These are phyloP conservation scores for Phyllotreta cruciferae DNA, from an alignment of 2,888 invertebrate genomes.

Conservation along the genomic window DNA sequence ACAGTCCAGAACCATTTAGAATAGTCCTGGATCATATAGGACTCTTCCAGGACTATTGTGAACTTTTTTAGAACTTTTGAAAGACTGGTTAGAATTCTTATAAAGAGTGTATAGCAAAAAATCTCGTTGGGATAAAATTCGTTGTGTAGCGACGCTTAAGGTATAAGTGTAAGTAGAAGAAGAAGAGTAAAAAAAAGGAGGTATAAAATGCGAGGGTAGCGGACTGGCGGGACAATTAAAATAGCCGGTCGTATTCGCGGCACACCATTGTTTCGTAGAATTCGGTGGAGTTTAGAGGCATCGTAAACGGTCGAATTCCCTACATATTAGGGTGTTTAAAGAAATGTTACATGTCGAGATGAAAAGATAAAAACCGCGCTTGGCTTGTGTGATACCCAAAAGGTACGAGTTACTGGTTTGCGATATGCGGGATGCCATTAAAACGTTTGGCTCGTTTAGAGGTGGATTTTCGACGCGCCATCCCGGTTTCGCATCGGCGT, in stretches of 20 bases:
- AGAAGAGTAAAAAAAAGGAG: slow-evolving; percentile 13
- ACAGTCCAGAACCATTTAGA: too few relatives aligned
- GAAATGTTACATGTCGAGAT: slow-evolving; percentile 42
- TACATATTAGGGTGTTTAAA: slow-evolving; percentile 44
- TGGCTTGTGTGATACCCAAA: slow-evolving; percentile 38
- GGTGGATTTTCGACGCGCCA: slow-evolving; percentile 26
- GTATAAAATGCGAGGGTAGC: slow-evolving; percentile 37
- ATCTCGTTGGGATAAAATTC: too few relatives aligned
- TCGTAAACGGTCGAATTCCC: slow-evolving; percentile 39
- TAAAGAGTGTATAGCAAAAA: too few relatives aligned
- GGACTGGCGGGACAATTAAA: slow-evolving; percentile 42
- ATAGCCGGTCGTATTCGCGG: slow-evolving; percentile 43
- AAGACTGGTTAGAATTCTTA: too few relatives aligned
- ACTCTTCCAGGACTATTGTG: too few relatives aligned
- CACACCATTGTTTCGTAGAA: slow-evolving; percentile 45
- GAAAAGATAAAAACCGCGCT: slow-evolving; percentile 40
- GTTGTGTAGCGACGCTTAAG: too few relatives aligned
- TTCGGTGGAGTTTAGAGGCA: slow-evolving; percentile 37
- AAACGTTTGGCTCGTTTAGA: slow-evolving; percentile 31
- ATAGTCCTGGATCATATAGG: too few relatives aligned
- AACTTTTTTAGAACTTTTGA: too few relatives aligned
- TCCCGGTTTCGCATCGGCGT: too few relatives aligned
- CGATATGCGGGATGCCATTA: slow-evolving; percentile 31
- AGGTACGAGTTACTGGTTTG: slow-evolving; percentile 35
- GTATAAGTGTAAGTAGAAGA: too few relatives aligned